phyloP scores from a whole-genome alignment of 2,113 vertebrate species.

The Callithrix jacchus region DNA sequence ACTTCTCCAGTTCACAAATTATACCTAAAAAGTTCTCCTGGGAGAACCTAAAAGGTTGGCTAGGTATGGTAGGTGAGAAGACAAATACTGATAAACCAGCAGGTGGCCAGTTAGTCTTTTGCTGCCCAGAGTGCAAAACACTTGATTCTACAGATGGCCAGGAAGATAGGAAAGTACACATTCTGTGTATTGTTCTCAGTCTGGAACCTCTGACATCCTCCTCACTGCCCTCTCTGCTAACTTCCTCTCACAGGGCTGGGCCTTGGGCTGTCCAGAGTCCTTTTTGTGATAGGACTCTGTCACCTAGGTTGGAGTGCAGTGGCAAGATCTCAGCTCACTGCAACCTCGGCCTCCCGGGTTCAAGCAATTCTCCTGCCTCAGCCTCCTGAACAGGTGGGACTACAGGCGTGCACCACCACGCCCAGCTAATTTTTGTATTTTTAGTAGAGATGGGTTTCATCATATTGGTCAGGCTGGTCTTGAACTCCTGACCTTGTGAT shows the following conservation, averaged over 20 bases:
- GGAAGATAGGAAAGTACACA: not conserved
- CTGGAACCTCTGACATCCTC: not conserved
- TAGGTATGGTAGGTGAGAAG: not conserved
- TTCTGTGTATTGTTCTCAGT: not conserved
- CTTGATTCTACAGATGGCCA: not conserved
- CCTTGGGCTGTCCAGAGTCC: not conserved
- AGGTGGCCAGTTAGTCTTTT: not conserved
- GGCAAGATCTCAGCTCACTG: too few species aligned
- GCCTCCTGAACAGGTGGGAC: too few species aligned
- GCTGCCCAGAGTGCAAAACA: not conserved
- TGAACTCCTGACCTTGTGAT: too few species aligned
- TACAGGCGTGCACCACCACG: too few species aligned
- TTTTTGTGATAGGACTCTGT: too few species aligned
- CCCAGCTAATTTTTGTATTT: too few species aligned
- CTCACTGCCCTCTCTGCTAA: not conserved
- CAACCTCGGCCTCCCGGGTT: too few species aligned
- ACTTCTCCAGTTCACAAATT: not conserved
- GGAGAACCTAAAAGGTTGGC: not conserved
- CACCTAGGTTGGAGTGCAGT: too few species aligned
- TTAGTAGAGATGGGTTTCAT: too few species aligned
- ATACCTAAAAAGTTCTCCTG: not conserved
- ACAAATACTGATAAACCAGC: constrained; percentile 26
- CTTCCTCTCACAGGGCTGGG: not conserved
- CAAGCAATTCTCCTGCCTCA: too few species aligned
- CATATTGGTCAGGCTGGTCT: too few species aligned